Base-by-base conservation (phyloP, 2,888 invertebrate species). In the Autographa pulchrina region DNA sequence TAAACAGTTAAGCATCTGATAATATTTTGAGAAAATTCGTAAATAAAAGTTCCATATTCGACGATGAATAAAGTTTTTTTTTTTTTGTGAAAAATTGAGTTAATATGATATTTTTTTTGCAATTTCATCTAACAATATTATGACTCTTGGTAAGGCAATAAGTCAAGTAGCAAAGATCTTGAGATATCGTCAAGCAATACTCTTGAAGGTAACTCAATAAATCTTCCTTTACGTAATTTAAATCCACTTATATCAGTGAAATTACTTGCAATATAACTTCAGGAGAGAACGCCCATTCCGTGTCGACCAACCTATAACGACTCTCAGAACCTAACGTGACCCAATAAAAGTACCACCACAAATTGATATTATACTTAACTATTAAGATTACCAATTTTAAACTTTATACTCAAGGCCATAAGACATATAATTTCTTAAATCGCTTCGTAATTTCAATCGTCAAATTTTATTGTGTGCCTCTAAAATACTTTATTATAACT, bases 281-380 rank as follows among this genome's bases (percentile, higher is more conserved):
- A 83, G 65, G 78, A 82, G 85, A 80, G 82, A 87, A 90, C 92
- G 92, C 92, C 92, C 88, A 86, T 92, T 92, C 87, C 92, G 84
- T 92, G 92, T 92, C 80, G 81, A 81, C 81, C 78, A 76, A 82
- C 83, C 85, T 86, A 86, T 92, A 91, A 92, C 90, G 90, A 90
- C 89, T 85, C 32, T 31, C 68, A 65, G 70, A 77, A 85, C 81
- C 80, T 85, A 80, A 85, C 88, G 82, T 88, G 88, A 88, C 89
- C 85, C 82, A 83, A 86, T 88, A 88, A 87, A 88, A 87, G 72
- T 75, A 83, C 83, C 73, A 83, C 71, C 79, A 74, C 72, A 79
- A 78, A 82, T 77, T 78, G 76, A 82, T 84, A 77, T 85, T 68
- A 66, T 54, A 78, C 72, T 72, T 63, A 70, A 38, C 59, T 13